Evolutionary conservation across 2,888 invertebrate species (phyloP).

Genomic region (Pterostichus madidus): DNA sequence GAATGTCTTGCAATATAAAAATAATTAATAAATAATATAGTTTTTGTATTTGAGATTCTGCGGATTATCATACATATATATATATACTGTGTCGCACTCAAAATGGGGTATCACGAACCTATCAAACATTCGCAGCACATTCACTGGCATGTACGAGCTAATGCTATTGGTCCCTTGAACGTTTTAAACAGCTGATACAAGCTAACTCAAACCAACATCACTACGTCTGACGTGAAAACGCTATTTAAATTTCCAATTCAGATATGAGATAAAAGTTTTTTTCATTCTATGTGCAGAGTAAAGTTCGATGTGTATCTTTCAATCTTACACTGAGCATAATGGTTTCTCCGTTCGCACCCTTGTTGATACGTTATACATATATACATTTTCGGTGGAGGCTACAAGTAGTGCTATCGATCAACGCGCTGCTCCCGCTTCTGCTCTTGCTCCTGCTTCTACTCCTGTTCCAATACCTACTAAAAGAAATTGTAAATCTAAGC

Average conservation of each 20-base stretch:
- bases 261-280: slow-evolving; percentile 54
- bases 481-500: not conserved
- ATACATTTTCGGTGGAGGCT: slow-evolving; percentile 29
- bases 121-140: no score
- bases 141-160: no score
- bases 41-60: no score
- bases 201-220: no score
- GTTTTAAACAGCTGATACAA: no score
- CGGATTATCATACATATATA: no score
- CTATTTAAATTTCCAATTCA: slow-evolving; percentile 64
- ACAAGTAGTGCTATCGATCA: slow-evolving; percentile 45
- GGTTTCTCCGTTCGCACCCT: slow-evolving; percentile 32
- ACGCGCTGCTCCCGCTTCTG: not conserved
- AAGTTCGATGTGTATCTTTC: slow-evolving; percentile 43
- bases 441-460: not conserved
- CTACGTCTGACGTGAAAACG: slow-evolving; percentile 25
- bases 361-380: slow-evolving; percentile 53
- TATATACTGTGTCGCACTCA: no score
- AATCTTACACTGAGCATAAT: slow-evolving; percentile 48
- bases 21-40: no score
- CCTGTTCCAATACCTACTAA: no score
- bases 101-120: no score
- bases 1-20: no score
- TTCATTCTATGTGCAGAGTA: slow-evolving; percentile 54
- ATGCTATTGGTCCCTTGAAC: no score